A percentile compares a stretch with the other conserved stretches of the same genome.
Evolutionary conservation across 1,140 invertebrate genomes (phyloP).

Genomic region (Drosophila erecta): DNA sequence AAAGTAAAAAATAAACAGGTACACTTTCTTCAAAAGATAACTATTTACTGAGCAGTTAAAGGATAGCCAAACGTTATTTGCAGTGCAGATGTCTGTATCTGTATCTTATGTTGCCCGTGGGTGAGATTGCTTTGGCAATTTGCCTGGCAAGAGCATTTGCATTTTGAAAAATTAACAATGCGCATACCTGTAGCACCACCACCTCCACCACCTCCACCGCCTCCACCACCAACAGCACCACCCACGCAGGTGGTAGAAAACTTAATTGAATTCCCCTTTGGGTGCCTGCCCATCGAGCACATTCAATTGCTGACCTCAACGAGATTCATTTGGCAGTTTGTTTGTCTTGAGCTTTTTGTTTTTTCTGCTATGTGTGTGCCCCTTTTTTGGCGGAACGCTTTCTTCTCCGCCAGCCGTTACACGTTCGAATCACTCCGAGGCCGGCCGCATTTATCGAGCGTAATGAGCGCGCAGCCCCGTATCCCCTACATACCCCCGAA

Average conservation of each 20-base stretch:
- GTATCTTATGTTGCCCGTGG: conserved; percentile 4
- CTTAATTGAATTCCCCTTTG: conserved; percentile 38
- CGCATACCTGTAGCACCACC: conserved; percentile 28
- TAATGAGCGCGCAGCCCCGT: conserved; percentile 48
- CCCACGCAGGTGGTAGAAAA: conserved; percentile 26
- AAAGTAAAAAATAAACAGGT: too few species aligned
- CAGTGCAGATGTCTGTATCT: conserved; percentile 5
- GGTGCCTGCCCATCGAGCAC: conserved; percentile 21
- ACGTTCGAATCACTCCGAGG: conserved; percentile 40
- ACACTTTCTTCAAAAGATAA: too few species aligned
- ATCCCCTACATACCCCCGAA: too few species aligned
- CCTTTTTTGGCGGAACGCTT: conserved; percentile 64
- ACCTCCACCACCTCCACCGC: background rate
- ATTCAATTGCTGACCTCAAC: conserved; percentile 66
- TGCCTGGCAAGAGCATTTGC: conserved; percentile 28
- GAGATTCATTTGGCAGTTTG: conserved; percentile 38
- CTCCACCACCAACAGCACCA: conserved; percentile 18
- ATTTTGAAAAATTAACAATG: conserved; percentile 48
- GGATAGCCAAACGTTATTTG: background rate
- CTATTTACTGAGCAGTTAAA: too few species aligned
- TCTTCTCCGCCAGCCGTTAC: conserved; percentile 58
- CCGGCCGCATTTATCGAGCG: conserved; percentile 59
- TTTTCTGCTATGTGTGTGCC: background rate
- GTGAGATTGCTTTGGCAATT: conserved; percentile 14
- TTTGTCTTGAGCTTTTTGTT: conserved; percentile 16